Base-by-base conservation (phyloP, 92 coral and sea anemone genomes). In the Umimayanthus kanabou region DNA sequence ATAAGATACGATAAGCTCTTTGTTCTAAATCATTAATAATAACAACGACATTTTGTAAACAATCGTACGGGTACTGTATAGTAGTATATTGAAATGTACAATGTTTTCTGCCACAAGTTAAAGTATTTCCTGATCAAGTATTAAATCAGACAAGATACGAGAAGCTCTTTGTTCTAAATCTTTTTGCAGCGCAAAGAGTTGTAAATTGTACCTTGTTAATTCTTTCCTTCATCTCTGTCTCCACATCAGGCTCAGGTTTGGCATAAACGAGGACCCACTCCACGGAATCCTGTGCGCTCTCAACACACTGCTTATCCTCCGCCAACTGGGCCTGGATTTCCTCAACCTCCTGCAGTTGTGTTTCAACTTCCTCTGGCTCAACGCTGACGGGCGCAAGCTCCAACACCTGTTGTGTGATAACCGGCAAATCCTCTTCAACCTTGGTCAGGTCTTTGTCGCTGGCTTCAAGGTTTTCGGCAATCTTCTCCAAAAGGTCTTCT, bases 211-310 rank as follows among this genome's bases (percentile, higher is more conserved):
- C 86, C 86, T 82, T 39, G 58, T 72, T 89, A 6, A 94, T 89
- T 87, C 94, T 73, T 20, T 89, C 87, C 50, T 91, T 92, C 94
- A 95, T 87, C 55, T 91, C 91, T 49, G 79, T 76, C 71, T 82
- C 92, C 39, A 81, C 77, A 50, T 80, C 85, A 15, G 93, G 94
- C 55, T 94, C 95, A 14, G 93, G 89, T 88, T 97, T 93, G 53
- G 98, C 94, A 55, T 95, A 93, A 4, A 81, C 92, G 76, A 89
- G 82, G 87, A 97, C 87, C 98, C 98, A 95, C 82, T 93, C 96
- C 25, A 92, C 88, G 40, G 95, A 92, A 23, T 95, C 99, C 80
- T 92, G 94, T 22, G 96, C 97, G 80, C 91, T 90, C 85, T 95
- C 98, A 7, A 97, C 88, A 39, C 92, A 90, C 25, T 85, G 88